Evolutionary conservation across 2,797 vertebrate genomes (phyloP).

Genomic region (Alectoris magna): DNA sequence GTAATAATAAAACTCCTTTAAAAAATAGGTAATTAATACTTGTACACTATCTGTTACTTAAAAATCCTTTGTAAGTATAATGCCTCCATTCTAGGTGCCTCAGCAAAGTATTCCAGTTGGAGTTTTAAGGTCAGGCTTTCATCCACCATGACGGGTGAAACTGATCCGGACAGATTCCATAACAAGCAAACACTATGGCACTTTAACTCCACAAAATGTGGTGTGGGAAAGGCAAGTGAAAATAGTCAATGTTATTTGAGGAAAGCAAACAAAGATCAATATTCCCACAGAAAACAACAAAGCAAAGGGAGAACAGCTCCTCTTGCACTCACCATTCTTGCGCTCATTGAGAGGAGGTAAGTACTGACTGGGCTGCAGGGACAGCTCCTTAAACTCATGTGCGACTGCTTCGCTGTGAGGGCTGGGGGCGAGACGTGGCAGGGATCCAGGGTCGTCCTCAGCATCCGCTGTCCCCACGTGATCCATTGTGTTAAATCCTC

Average conservation of each 20-base stretch:
- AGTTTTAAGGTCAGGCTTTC: not conserved
- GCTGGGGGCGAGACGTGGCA: conserved; percentile 87
- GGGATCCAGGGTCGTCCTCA: conserved; percentile 84
- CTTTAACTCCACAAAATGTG: not conserved
- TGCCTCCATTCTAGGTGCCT: not conserved
- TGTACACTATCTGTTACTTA: not conserved
- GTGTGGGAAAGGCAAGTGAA: not conserved
- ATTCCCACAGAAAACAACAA: not conserved
- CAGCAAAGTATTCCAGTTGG: not conserved
- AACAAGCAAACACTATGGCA: not conserved
- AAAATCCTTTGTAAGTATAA: not conserved
- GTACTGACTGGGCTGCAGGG: conserved; percentile 89
- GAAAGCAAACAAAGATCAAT: not conserved
- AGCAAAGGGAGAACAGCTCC: not conserved
- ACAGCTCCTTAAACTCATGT: conserved; percentile 93
- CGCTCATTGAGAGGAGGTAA: conserved; percentile 93
- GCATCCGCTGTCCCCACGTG: conserved; percentile 76
- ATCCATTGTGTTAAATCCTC: conserved; percentile 85
- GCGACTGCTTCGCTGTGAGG: conserved; percentile 98
- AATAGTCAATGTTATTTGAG: not conserved
- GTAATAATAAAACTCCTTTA: not conserved
- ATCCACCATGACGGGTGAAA: not conserved
- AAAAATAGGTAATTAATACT: not conserved
- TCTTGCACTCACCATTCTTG: conserved; percentile 89
- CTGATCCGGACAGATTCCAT: too few relatives aligned